phyloP scores from a whole-genome alignment of 2,113 vertebrate genomes.

The Cricetomys ansorgei region DNA sequence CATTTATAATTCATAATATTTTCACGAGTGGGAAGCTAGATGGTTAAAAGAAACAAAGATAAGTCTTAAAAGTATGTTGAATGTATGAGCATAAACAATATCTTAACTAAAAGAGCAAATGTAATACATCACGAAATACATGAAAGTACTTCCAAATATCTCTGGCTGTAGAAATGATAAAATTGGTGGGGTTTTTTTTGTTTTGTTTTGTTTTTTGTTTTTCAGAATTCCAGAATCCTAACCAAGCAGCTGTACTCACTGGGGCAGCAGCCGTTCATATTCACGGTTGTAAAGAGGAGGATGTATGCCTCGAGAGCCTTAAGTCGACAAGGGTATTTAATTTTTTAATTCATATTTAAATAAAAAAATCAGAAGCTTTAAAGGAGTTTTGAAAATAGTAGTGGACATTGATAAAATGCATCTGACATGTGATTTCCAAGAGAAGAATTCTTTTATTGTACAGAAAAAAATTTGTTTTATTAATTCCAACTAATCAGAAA shows the following conservation, averaged over 20 bases:
- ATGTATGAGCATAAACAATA: slow-evolving; percentile 25
- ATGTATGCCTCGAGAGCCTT: accelerated
- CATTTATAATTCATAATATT: slow-evolving; percentile 43
- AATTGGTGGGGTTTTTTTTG: no score
- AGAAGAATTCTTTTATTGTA: slow-evolving; percentile 13
- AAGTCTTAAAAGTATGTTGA: slow-evolving; percentile 14
- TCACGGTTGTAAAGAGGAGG: not conserved
- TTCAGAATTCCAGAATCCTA: slow-evolving; percentile 65
- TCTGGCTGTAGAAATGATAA: slow-evolving; percentile 55
- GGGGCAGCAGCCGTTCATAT: slow-evolving; percentile 28
- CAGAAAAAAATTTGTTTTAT: not conserved
- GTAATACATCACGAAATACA: not conserved
- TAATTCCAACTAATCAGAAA: slow-evolving; percentile 33
- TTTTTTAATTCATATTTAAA: slow-evolving; percentile 40
- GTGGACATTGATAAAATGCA: slow-evolving; percentile 9
- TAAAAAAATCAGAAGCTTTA: slow-evolving; percentile 16
- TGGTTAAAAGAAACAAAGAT: not conserved
- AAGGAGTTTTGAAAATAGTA: slow-evolving; percentile 20
- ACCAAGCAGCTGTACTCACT: slow-evolving; percentile 58
- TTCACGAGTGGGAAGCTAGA: not conserved
- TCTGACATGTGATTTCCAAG: slow-evolving; percentile 3
- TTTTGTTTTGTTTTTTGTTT: no score
- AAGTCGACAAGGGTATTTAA: slow-evolving; percentile 63
- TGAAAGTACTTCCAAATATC: slow-evolving; percentile 26
- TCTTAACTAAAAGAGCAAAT: slow-evolving; percentile 50